A percentile compares a stretch with the other conserved stretches of the same genome.
Conservation (phyloP, 92 coral and sea anemone genomes). For the Zoanthus sansibaricus region DNA sequence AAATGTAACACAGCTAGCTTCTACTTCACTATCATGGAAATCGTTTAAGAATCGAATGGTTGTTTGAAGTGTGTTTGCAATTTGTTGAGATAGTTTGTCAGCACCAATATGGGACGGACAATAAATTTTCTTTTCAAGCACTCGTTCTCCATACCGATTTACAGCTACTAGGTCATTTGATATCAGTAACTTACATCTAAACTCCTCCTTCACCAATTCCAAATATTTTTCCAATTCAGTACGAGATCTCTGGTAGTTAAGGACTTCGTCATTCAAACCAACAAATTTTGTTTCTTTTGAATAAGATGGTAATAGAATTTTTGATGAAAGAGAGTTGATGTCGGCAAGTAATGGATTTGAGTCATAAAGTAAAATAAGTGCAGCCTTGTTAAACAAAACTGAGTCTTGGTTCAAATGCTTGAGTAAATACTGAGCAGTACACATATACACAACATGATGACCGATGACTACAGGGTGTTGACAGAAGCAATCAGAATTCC, state of each 20-base stretch:
- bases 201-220: constrained; percentile 44
- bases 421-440: background rate
- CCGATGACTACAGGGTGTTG: background rate
- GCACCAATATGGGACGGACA: constrained; percentile 34
- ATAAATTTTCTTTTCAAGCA: constrained; percentile 48
- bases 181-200: constrained; percentile 62
- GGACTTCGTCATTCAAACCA: constrained; percentile 66
- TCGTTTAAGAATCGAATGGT: constrained; percentile 56
- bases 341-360: constrained; percentile 41
- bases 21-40: background rate
- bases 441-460: background rate
- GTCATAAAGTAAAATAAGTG: constrained; percentile 57
- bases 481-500: background rate
- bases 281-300: constrained; percentile 59
- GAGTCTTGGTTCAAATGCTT: background rate
- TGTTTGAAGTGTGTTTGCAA: constrained; percentile 43
- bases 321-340: background rate
- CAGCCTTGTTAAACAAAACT: background rate
- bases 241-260: constrained; percentile 37
- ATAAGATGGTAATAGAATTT: background rate
- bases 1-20: constrained; percentile 39
- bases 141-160: constrained; percentile 80
- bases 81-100: constrained; percentile 20
- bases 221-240: constrained; percentile 58
- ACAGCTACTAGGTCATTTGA: constrained; percentile 87